Evolutionary conservation across 2,113 vertebrate species (phyloP), one percentile per base, ranked within the genome.

Genomic region (Phyllostomus discolor): DNA sequence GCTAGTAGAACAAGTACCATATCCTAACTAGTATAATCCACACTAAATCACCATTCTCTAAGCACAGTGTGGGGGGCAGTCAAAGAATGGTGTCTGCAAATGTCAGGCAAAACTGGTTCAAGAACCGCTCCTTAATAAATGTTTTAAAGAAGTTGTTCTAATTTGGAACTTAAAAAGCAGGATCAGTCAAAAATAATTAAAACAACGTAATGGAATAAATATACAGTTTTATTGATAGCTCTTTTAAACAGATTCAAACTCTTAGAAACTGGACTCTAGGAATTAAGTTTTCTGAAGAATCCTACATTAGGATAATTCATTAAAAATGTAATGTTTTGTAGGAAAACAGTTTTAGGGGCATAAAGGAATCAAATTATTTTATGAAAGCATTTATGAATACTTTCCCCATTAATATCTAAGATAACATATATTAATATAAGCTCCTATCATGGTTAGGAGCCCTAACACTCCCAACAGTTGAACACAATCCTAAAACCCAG

Each of bases 271-370:
- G 38, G 83, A 86, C 15, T 41, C 7, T 3, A 82, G 62, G 41
- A 90, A 54, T 66, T 86, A 57, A 81, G n/a, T 35, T 72, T 95
- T 91, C 82, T 67, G 19, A 93, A 83, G 67, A 86, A 43, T 62
- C 41, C 1, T 22, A 82, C 16, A 28, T n/a, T 41, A 48, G 20
- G 28, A 50, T 22, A 90, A 72, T 66, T 35, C 87, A 50, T 64
- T 91, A 62, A 41, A 79, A 97, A 88, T 57, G 81, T 33, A 84
- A 81, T 78, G 52, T 76, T 87, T 79, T 31, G 24, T 69, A 33
- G 72, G 75, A 90, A 88, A 97, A 69, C n/a, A 75, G 14, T 7
- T 78, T 95, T 41, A 62, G 16, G 91, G 4, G 17, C 22, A 95
- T 79, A 66, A 43, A 83, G 22, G 11, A 88, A 95, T 85, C 15